Base-by-base conservation (phyloP, 1,140 invertebrate genomes). In the Parasteatoda tepidariorum region DNA sequence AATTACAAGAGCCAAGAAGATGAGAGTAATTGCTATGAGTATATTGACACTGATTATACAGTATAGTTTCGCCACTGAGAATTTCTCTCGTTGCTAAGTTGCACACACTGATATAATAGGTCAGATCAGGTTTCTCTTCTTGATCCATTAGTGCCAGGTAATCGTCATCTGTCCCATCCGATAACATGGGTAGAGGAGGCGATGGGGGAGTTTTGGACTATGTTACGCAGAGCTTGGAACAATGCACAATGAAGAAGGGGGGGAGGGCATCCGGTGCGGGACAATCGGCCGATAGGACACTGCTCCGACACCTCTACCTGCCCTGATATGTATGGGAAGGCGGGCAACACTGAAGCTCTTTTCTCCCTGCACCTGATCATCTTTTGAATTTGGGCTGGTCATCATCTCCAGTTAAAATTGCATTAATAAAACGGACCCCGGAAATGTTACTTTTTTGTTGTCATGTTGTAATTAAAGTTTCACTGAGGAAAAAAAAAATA, bases 231-330 rank as follows among this genome's bases (percentile, higher is more conserved):
- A 54, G 74, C 55, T 71, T 48, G 74, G 62, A 78, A 79, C 75
- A 79, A 79, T 79, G 64, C 62, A 55, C 64, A 67, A 78, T 34
- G 41, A 18, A 57, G 28, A 61, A 30, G 75, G 64, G 38, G 61
- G 38, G 38, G 75, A 13, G 64, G 30, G 48, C 48, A 55, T 68
- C 41, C 48, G 38, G 62, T 67, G 62, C 64, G 75, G 75, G 75
- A 79, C 75, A 68, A 79, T 79, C 75, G 75, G 48, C 62, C 75
- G 75, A 79, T 68, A 79, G 75, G 75, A 79, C 75, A 79, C 75
- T 79, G 75, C 75, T 55, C 75, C 75, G 75, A 79, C 75, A 68
- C 75, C 62, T 64, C 73, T 76, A 76, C 73, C 73, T 62, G 71
- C 31, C 26, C 57, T 33, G 73, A 64, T 55, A 71, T 76, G 73